phyloP scores from a whole-genome alignment of 2,113 vertebrate species.

The Oophaga pumilio region DNA sequence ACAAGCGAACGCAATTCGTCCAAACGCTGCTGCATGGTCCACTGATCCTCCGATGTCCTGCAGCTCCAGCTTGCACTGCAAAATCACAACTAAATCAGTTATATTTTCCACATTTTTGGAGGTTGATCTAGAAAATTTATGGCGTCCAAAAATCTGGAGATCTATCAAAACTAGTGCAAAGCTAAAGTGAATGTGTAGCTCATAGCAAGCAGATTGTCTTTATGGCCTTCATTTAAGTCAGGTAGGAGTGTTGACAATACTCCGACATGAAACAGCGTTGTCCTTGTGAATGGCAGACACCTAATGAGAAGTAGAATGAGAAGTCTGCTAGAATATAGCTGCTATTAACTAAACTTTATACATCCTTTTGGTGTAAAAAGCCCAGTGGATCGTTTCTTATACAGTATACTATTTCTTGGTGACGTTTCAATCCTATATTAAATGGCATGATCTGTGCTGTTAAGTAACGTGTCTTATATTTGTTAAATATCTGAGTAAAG shows the following conservation, averaged over 20 bases:
- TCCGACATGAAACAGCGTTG: background rate
- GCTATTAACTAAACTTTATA: background rate
- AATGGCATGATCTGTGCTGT: background rate
- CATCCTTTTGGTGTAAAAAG: background rate
- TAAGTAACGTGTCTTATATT: no score
- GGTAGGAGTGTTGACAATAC: background rate
- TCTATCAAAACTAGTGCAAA: background rate
- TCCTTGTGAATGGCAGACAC: no score
- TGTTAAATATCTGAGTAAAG: background rate
- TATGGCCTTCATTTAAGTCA: background rate
- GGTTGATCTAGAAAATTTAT: background rate
- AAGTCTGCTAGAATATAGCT: no score
- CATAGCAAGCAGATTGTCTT: background rate
- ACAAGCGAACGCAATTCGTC: constrained; percentile 93
- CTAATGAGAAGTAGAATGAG: background rate
- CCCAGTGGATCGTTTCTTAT: background rate
- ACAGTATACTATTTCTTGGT: background rate
- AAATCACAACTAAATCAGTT: background rate
- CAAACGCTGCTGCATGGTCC: constrained; percentile 89
- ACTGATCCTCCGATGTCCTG: constrained; percentile 71
- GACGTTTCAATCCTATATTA: background rate
- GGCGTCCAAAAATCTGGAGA: background rate
- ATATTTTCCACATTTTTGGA: background rate
- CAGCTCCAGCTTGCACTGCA: constrained; percentile 90
- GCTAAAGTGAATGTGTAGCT: background rate